These are phyloP conservation scores for Laticauda laticaudata DNA, from an alignment of 2,113 vertebrate genomes.

Conservation along the genomic window DNA sequence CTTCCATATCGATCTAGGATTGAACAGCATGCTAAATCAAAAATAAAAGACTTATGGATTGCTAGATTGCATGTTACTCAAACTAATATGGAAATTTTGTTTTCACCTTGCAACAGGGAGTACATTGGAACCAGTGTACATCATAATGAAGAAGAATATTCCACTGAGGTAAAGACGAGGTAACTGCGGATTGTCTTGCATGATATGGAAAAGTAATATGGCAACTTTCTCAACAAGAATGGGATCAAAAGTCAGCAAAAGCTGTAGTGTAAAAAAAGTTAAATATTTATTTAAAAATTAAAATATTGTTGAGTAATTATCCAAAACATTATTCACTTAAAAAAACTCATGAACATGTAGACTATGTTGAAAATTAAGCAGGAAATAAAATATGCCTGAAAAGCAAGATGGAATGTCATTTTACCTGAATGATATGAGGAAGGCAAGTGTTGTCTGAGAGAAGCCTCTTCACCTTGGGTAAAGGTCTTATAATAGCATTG, in stretches of 20 bases:
- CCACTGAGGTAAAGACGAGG: slow-evolving; percentile 95
- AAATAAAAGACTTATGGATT: neutral
- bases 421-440: slow-evolving; percentile 95
- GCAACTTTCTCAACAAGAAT: slow-evolving; percentile 98
- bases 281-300: neutral
- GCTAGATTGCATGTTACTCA: neutral
- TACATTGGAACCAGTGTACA: slow-evolving; percentile 99
- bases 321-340: neutral
- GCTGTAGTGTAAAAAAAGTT: slow-evolving; percentile 69
- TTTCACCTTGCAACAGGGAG: slow-evolving; percentile 94
- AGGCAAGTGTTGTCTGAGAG: slow-evolving; percentile 92
- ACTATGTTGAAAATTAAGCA: neutral
- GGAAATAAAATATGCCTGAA: neutral
- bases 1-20: neutral
- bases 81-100: neutral
- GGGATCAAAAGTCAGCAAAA: slow-evolving; percentile 97
- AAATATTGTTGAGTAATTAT: neutral
- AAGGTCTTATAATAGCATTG: slow-evolving; percentile 94
- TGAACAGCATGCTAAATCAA: neutral
- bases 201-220: slow-evolving; percentile 86
- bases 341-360: neutral
- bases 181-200: slow-evolving; percentile 98
- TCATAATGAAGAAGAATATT: slow-evolving; percentile 99
- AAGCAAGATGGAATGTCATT: neutral
- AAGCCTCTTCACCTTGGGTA: slow-evolving; percentile 92